Base-by-base conservation (phyloP, 2,113 vertebrate species). In the Apus apus region DNA sequence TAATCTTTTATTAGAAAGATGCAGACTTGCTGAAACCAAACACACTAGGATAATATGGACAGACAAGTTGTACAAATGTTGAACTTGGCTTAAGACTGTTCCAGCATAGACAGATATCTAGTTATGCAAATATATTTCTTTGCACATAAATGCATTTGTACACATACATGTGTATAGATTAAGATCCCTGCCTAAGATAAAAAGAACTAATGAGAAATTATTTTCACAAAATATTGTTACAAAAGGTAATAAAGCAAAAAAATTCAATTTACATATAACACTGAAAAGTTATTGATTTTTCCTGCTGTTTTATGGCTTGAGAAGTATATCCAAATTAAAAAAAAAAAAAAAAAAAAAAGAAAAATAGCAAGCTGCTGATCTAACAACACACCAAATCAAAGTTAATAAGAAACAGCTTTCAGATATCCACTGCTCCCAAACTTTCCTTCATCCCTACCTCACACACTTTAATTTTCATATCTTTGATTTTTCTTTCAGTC, bases 21-120 rank as follows among this genome's bases (percentile, higher is more conserved):
- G 57, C 20, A 86, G n/a, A 48, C 25, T 72, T 84, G 25, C 71
- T 95, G 91, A 76, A 89, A 66, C 50, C 13, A 92, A 93, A 89
- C 29, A 65, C 21, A 60, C 4, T 20, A 38, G 23, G 32, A n/a
- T 56, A 74, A 83, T 22, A 73, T 0, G 1, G 54, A 66, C 11
- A 78, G 8, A 62, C 9, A 73, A 82, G 45, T 50, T 78, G 38
- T 30, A 61, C 19, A 67, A 64, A 66, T 12, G 12, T 81, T 80
- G 29, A 71, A 73, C 43, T 90, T 93, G 32, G 26, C 51, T 82
- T 72, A 53, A 91, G 7, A 25, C 40, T 94, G 18, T 25, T 92
- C 88, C 27, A 64, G 11, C 40, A 64, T 11, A 86, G 51, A 17
- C 17, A 85, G n/a, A 90, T 61, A 30, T 22, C 29, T 92, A 10